Percentiles rank a stretch among this genome's conserved stretches.
Evolutionary conservation across 2,113 vertebrate species (phyloP).

Genomic region (Columbina picui): DNA sequence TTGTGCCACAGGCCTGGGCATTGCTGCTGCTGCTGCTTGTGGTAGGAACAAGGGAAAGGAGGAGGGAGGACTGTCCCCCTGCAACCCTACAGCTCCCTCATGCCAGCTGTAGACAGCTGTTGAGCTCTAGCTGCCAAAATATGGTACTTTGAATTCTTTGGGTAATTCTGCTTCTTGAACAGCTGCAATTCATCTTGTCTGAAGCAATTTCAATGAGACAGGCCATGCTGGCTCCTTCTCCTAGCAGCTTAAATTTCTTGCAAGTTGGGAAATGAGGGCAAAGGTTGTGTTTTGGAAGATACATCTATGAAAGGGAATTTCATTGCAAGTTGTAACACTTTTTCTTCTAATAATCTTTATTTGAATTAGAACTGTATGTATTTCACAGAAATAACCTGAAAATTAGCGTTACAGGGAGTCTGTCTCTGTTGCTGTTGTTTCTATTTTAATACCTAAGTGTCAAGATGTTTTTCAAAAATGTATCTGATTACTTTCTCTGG

Average conservation of each 20-base stretch:
- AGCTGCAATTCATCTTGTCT: background rate
- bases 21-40: background rate
- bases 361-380: background rate
- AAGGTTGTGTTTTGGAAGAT: background rate
- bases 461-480: background rate
- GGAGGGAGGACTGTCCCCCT: background rate
- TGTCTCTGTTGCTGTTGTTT: background rate
- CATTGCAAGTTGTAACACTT: background rate
- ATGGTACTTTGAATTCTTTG: background rate
- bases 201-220: background rate
- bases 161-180: background rate
- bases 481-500: background rate
- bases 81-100: background rate
- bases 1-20: rapidly evolving
- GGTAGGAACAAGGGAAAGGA: background rate
- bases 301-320: background rate
- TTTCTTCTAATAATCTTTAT: background rate
- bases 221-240: background rate
- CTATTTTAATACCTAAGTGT: background rate
- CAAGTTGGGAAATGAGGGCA: background rate
- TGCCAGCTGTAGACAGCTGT: slow-evolving; percentile 8
- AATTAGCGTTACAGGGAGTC: background rate
- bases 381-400: background rate
- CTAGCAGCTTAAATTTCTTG: background rate
- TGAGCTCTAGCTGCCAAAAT: background rate